Evolutionary conservation across 2,113 vertebrate species (phyloP).

Genomic region (Pandion haliaetus): DNA sequence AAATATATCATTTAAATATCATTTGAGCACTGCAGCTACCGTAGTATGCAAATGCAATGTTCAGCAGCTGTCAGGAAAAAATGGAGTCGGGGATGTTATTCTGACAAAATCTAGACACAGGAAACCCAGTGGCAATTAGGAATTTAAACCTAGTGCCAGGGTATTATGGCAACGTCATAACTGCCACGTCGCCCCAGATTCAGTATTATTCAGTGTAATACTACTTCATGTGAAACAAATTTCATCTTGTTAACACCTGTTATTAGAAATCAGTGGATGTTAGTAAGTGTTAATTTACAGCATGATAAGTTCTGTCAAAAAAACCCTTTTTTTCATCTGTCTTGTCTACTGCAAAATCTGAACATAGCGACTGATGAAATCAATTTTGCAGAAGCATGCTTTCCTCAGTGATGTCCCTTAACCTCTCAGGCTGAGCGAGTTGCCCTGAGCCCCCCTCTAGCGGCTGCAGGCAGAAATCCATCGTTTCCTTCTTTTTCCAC

Average conservation of each 20-base stretch:
- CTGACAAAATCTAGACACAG: neutral
- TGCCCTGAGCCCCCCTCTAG: neutral
- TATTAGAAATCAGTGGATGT: neutral
- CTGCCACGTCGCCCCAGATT: neutral
- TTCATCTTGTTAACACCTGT: neutral
- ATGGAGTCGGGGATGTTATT: rapidly evolving
- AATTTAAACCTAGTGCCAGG: neutral
- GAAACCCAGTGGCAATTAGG: neutral
- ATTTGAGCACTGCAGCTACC: neutral
- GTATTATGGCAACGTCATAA: neutral
- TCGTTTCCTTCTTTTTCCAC: neutral
- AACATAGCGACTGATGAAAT: neutral
- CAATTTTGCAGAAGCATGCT: neutral
- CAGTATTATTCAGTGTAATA: neutral
- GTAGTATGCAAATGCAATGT: neutral
- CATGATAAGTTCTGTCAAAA: neutral
- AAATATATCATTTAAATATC: neutral
- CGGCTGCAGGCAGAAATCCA: neutral
- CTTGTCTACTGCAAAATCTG: neutral
- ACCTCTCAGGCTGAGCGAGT: neutral
- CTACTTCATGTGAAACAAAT: neutral
- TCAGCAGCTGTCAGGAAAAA: neutral
- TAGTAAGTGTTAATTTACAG: neutral
- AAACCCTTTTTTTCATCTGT: neutral
- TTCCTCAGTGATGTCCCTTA: neutral